phyloP scores from a whole-genome alignment of 2,797 vertebrate species.

The Pseudopleuronectes americanus region DNA sequence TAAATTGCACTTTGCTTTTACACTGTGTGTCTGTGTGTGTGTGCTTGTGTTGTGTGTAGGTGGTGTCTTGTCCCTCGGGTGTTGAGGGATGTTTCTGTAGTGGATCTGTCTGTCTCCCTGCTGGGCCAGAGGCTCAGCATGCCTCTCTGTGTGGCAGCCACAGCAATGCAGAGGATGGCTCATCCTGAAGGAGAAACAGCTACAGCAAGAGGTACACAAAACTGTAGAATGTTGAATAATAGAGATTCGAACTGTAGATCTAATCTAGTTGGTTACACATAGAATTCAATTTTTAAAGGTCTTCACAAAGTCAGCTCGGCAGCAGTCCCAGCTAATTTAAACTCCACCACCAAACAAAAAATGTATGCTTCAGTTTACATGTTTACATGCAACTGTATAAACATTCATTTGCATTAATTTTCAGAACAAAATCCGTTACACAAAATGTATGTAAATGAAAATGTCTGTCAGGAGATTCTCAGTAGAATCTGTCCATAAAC shows the following conservation, averaged over 20 bases:
- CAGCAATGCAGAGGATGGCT: constrained; percentile 96
- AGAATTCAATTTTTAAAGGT: neutral
- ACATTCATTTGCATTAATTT: no score
- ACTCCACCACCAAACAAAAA: no score
- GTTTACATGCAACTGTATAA: neutral
- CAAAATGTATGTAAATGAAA: no score
- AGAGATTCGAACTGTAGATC: neutral
- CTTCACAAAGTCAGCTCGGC: neutral
- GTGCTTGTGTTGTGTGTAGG: constrained; percentile 68
- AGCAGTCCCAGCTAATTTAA: no score
- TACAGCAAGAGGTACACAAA: constrained; percentile 86
- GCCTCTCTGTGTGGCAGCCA: constrained; percentile 90
- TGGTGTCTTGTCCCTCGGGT: constrained; percentile 91
- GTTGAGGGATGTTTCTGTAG: constrained; percentile 87
- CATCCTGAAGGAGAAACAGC: constrained; percentile 91
- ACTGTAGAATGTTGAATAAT: neutral
- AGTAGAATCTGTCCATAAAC: neutral
- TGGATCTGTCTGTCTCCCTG: constrained; percentile 86
- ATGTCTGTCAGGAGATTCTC: no score
- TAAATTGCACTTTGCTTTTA: no score
- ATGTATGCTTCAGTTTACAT: no score
- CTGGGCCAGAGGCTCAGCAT: constrained; percentile 89
- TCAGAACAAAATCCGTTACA: no score
- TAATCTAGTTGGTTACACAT: no score
- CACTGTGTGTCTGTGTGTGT: neutral